Conservation (phyloP, 2,888 invertebrate species). For the Lepetodrilus schrolli region DNA sequence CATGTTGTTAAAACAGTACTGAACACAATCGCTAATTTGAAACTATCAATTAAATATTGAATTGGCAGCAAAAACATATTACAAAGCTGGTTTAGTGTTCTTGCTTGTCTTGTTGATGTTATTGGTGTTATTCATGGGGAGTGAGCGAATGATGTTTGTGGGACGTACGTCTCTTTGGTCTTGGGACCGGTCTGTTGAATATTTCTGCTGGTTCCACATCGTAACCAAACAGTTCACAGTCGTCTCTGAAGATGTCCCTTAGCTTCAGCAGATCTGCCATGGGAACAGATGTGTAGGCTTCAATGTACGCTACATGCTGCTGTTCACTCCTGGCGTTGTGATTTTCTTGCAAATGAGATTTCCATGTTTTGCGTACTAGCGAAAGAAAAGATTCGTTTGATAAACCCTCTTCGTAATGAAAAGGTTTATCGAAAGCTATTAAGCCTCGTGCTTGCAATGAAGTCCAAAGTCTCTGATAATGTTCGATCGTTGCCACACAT, state of each 20-base stretch:
- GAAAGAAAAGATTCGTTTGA: neutral
- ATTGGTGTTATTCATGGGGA: no score
- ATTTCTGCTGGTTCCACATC: neutral
- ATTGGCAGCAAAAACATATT: no score
- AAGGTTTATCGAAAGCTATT: neutral
- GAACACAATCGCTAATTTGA: no score
- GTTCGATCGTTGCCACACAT: neutral
- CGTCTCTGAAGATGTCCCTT: neutral
- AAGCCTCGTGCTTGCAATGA: neutral
- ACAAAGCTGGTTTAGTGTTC: no score
- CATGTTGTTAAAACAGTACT: no score
- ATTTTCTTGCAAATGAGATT: neutral
- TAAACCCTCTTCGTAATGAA: neutral
- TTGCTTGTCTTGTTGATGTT: no score
- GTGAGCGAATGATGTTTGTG: no score
- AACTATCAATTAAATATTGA: no score
- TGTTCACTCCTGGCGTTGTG: neutral
- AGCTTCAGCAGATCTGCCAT: neutral
- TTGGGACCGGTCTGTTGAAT: no score
- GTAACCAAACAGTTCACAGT: constrained; percentile 10
- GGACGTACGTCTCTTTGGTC: no score
- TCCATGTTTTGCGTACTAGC: neutral
- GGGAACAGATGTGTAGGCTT: neutral
- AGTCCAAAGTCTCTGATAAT: neutral
- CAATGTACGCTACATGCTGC: neutral